Conservation (phyloP, 2,797 vertebrate species). For the Cetoscarus ocellatus region DNA sequence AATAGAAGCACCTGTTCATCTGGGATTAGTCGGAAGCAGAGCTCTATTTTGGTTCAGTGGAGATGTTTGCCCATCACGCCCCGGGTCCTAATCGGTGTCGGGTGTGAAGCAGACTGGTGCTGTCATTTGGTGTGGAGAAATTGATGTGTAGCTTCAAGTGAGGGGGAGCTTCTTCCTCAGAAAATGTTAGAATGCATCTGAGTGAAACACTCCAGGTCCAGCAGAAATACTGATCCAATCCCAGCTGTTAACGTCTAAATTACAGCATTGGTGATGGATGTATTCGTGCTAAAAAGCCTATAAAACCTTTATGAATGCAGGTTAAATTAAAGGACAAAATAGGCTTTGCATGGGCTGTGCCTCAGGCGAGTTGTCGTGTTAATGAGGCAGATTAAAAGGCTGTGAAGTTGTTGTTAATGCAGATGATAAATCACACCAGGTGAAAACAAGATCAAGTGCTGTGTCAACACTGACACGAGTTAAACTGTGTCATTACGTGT, state of each 20-base stretch:
- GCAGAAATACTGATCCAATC: background rate
- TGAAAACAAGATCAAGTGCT: slow-evolving; percentile 10
- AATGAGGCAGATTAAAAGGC: slow-evolving; percentile 9
- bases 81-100: slow-evolving; percentile 50
- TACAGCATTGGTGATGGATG: background rate
- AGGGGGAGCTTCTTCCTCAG: background rate
- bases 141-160: slow-evolving; percentile 16
- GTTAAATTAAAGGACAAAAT: slow-evolving; percentile 19
- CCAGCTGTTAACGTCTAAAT: slow-evolving; percentile 7
- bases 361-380: slow-evolving; percentile 12
- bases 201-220: slow-evolving; percentile 8
- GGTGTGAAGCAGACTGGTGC: slow-evolving; percentile 33
- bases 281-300: background rate
- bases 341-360: background rate
- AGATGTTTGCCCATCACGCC: slow-evolving; percentile 62
- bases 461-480: slow-evolving; percentile 8
- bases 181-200: slow-evolving; percentile 6
- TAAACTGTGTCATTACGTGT: background rate
- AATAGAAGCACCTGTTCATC: slow-evolving; percentile 88
- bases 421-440: slow-evolving; percentile 18
- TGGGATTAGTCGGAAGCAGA: slow-evolving; percentile 82
- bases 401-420: slow-evolving; percentile 6
- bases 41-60: slow-evolving; percentile 78
- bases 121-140: slow-evolving; percentile 40
- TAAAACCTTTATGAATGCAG: background rate